Evolutionary conservation across 2,113 vertebrate genomes (phyloP), one percentile per base, ranked within the genome.

Genomic region (Salminus brasiliensis): DNA sequence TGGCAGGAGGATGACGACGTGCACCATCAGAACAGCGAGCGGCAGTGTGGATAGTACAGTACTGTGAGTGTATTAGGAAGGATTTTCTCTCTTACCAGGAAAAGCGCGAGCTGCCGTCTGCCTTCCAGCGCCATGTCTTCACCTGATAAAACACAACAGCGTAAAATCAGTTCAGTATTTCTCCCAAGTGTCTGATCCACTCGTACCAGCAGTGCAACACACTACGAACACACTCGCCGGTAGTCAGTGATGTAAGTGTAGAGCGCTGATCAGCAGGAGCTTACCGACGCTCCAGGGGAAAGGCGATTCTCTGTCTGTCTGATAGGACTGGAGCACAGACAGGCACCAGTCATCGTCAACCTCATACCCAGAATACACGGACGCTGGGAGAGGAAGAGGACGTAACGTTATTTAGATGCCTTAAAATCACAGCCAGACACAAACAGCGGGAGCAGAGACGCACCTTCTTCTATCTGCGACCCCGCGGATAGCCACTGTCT

Each of bases 261-360:
- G n/a, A 21, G 47, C 21, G 47, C 11, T 49, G 47, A 49, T 21
- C 11, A 8, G 55, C 8, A n/a, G 8, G 5, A 2, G 30, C 95
- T 93, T 91, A 97, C 96, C 96, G 0, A 97, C 95, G 0, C 87
- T 95, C 96, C 96, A 97, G 66, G 96, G 95, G 87, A 95, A 97
- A 2, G 75, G 78, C 0, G 85, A 89, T 10, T 93, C 93, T 0
- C 90, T 86, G 39, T 95, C 94, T 0, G 92, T 85, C 88, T 95
- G 90, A 83, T 96, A 97, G 0, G 96, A 96, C 87, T 92, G 93
- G 80, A 97, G 92, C 29, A 97, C 95, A 0, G 95, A 96, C 80
- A 91, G 75, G 27, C 96, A 97, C 96, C 96, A 97, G 84, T 96
- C 95, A 4, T 97, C 95, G 3, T 97, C 96, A 77, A 96, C 95